phyloP scores from a whole-genome alignment of 1,140 invertebrate species.

The Drosophila oshimai region DNA sequence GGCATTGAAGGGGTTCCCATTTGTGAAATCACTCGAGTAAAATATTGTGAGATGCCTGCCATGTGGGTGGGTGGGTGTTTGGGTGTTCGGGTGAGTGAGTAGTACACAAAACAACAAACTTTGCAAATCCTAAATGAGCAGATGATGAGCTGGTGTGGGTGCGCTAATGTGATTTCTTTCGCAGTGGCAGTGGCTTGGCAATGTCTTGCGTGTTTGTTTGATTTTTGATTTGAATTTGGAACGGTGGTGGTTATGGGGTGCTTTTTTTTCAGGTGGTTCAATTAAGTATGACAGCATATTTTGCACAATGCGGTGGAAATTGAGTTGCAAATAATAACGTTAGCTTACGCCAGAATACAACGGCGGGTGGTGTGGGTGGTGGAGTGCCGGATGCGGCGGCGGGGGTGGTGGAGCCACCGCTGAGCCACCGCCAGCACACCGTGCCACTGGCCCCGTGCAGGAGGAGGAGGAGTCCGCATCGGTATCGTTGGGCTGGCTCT shows the following conservation, averaged over 20 bases:
- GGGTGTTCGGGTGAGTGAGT: not conserved
- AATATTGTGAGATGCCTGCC: too few relatives aligned
- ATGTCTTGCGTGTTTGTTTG: not conserved
- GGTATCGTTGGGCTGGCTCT: constrained; percentile 13
- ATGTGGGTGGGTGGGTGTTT: too few relatives aligned
- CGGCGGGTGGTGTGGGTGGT: constrained; percentile 63
- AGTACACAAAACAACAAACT: not conserved
- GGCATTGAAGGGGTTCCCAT: too few relatives aligned
- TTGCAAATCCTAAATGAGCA: constrained; percentile 5
- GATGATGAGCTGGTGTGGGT: too few relatives aligned
- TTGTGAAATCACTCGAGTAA: too few relatives aligned
- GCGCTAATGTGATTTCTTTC: too few relatives aligned
- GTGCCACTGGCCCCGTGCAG: constrained; percentile 17
- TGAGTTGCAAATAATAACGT: constrained; percentile 39
- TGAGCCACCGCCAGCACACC: constrained; percentile 13
- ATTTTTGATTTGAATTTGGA: constrained; percentile 1
- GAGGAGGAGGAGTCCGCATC: not conserved
- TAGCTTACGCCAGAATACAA: constrained; percentile 80
- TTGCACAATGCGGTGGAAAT: constrained; percentile 15
- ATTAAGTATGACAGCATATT: constrained; percentile 21
- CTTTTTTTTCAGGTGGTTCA: constrained; percentile 6
- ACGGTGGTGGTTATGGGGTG: constrained; percentile 11
- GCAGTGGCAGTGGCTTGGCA: not conserved
- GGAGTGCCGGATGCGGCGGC: constrained; percentile 37
- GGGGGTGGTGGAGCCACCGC: constrained; percentile 15